phyloP scores from a whole-genome alignment of 1,140 invertebrate species.

The Anastatus disparis region DNA sequence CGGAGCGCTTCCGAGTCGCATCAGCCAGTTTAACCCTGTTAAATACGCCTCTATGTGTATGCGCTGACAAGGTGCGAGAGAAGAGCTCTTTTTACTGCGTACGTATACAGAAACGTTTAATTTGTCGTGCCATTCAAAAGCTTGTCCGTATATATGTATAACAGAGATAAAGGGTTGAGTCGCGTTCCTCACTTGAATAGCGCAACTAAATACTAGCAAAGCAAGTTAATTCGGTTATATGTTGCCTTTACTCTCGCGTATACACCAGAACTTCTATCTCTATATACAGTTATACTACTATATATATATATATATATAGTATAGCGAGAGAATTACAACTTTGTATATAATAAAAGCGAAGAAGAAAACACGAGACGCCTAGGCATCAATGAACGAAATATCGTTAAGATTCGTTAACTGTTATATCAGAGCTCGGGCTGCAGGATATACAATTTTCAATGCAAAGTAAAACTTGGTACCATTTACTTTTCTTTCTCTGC shows the following conservation, averaged over 20 bases:
- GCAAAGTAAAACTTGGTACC: background rate
- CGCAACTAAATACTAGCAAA: constrained; percentile 63
- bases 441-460: background rate
- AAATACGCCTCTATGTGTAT: too few species aligned
- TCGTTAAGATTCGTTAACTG: constrained; percentile 31
- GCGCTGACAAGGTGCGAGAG: too few species aligned
- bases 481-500: background rate
- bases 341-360: background rate
- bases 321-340: background rate
- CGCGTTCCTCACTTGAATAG: constrained; percentile 59
- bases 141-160: too few species aligned
- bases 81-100: constrained; percentile 7
- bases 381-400: background rate
- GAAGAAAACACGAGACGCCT: background rate
- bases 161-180: constrained; percentile 59
- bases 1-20: background rate
- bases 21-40: constrained; percentile 26
- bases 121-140: constrained; percentile 28
- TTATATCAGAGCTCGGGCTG: constrained; percentile 9
- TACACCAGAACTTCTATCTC: too few species aligned
- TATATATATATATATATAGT: background rate
- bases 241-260: too few species aligned
- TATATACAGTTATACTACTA: too few species aligned
- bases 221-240: constrained; percentile 57
- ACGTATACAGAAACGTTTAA: constrained; percentile 1